Evolutionary conservation across 2,888 invertebrate genomes (phyloP), one percentile per base, ranked within the genome.

Genomic region (Polia nebulosa): DNA sequence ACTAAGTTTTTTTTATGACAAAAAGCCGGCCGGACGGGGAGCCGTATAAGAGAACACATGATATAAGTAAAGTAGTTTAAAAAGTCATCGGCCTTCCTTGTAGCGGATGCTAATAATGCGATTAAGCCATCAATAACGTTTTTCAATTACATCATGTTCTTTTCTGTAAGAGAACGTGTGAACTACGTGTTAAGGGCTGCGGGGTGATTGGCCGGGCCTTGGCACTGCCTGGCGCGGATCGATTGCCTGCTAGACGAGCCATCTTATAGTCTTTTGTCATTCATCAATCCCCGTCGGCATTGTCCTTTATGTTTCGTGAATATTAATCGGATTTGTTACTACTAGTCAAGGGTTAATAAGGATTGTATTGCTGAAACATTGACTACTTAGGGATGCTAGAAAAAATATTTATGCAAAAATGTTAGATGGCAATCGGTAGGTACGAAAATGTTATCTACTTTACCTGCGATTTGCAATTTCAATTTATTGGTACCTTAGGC

Each of bases 161-260:
- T 47, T 61, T 74, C 57, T 56, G 17, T 57, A 41, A 34, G 53
- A 51, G 41, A 71, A 67, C 34, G 72, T 88, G 87, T 88, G 84
- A 85, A 86, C 73, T 83, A 84, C 71, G 85, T 84, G 81, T 80
- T 84, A 82, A 84, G 83, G 87, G 84, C 79, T 81, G 80, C 51
- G 89, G 91, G 95, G 95, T 95, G 91, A 93, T 77, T 95, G 95
- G 88, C 94, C 95, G 90, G 83, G 72, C 75, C 91, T 77, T 87
- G 93, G 92, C 79, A 93, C 95, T 45, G 87, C 74, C 79, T 90
- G 91, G 89, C 78, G 83, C 94, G 89, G 93, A 92, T 95, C 94
- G 94, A 95, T 95, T 86, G 78, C 72, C 52, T 83, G 75, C 83
- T 85, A 87, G 85, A 85, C 85, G 80, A 79, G 74, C 83, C 78